Evolutionary conservation across 1,140 invertebrate genomes (phyloP), one percentile per base, ranked within the genome.

Genomic region (Sinonovacula constricta): DNA sequence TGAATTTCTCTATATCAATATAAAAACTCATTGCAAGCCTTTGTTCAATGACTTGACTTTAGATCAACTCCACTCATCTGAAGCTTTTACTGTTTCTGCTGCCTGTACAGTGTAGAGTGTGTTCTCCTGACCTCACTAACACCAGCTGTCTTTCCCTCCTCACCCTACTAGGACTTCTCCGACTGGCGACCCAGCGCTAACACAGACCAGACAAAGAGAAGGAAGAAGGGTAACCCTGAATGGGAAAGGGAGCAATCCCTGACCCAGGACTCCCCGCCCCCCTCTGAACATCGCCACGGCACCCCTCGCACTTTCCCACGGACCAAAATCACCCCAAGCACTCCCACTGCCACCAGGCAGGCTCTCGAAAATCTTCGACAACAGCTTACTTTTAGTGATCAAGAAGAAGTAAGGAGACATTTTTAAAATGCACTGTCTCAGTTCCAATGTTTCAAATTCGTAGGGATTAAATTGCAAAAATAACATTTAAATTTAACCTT

Each of bases 371-470:
- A 89, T 65, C 81, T 90, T 7, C 82, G 82, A 70, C 86, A 87
- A 57, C 86, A 87, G 28, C 81, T 89, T 78, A 89, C 85, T 36
- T 90, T 88, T 63, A 87, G 87, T 83, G 88, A 88, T 80, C 63
- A 81, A 30, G 88, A 89, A 59, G 88, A 90, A 81, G 88, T 90
- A 82, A 85, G 87, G 81, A n/a, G n/a, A n/a, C n/a, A n/a, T n/a
- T n/a, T n/a, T n/a, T n/a, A n/a, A n/a, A n/a, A n/a, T n/a, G n/a
- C n/a, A n/a, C n/a, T n/a, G n/a, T n/a, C n/a, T n/a, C n/a, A n/a
- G n/a, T n/a, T n/a, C n/a, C n/a, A n/a, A n/a, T n/a, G n/a, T n/a
- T n/a, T n/a, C n/a, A n/a, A n/a, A n/a, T n/a, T n/a, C n/a, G n/a
- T n/a, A n/a, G n/a, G n/a, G n/a, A n/a, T n/a, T n/a, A n/a, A n/a